Percentiles rank a stretch among this genome's conserved stretches.
Conservation (phyloP, 2,797 vertebrate species). For the Parauchenoglanis ngamensis region DNA sequence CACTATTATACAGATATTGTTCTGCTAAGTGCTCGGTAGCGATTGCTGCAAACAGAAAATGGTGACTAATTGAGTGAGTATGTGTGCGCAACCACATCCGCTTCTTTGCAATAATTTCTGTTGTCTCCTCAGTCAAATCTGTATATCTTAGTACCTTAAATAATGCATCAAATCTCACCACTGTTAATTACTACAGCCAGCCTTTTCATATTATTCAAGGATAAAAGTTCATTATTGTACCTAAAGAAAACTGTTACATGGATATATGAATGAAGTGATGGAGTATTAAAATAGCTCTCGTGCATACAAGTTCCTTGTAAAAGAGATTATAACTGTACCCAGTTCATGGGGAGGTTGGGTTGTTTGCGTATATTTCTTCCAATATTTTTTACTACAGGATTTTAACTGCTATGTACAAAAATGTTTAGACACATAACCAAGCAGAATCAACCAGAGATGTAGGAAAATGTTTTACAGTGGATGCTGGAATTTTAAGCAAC, state of each 20-base stretch:
- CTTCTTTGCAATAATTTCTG: neutral
- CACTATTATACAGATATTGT: too few relatives aligned
- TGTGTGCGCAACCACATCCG: constrained; percentile 15
- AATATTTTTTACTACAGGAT: neutral
- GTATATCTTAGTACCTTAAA: neutral
- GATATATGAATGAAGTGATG: neutral
- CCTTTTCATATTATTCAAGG: neutral
- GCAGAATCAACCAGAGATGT: neutral
- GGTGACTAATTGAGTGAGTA: constrained; percentile 17
- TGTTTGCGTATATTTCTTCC: neutral
- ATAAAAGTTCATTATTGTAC: neutral
- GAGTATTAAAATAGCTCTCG: neutral
- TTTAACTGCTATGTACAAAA: neutral
- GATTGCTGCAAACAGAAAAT: neutral
- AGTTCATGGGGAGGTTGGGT: neutral
- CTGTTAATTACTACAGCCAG: neutral
- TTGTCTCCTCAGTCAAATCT: neutral
- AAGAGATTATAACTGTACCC: neutral
- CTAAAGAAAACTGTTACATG: neutral
- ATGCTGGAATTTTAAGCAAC: neutral
- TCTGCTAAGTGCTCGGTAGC: neutral
- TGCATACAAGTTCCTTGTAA: neutral
- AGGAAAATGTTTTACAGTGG: neutral
- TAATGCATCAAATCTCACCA: neutral
- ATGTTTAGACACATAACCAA: neutral